Base-by-base conservation (phyloP, 2,797 vertebrate species). In the Perodicticus potto region DNA sequence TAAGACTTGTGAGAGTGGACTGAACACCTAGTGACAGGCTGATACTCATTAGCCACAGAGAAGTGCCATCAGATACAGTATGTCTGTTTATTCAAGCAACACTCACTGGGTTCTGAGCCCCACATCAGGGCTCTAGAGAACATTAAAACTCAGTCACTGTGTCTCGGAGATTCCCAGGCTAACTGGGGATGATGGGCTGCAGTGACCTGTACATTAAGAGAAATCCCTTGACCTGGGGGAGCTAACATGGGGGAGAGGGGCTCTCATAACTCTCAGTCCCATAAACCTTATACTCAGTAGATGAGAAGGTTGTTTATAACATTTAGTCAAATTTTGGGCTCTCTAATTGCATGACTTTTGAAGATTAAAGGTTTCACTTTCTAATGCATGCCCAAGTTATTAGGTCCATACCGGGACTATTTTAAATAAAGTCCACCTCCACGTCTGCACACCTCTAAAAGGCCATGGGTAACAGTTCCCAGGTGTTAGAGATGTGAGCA, bases 381-480 rank as follows among this genome's bases (percentile, higher is more conserved):
- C 55, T 63, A 40, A 76, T 74, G n/a, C 11, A 22, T 20, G 40
- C 23, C 55, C 20, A 83, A 78, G 40, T 89, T 80, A 27, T 67
- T 6, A 40, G 20, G 57, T 76, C 59, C 9, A n/a, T n/a, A 59
- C 27, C 85, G 80, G 53, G 27, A 40, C 40, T 32, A 7, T 72
- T 82, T 93, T n/a, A 93, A 84, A 55, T 29, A 49, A 89, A 69
- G 25, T 45, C 83, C 22, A 27, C 32, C 45, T 53, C 45, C 12
- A 57, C 7, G 20, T 67, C 25, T 0, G 3, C 57, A 34, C 49
- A 40, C 22, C 59, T 72, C 19, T 22, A 59, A 84, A 93, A 87
- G 22, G 29, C 69, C 25, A 11, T 67, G 29, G 59, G 14, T 22
- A 3, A 22, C 72, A 94, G 74, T 86, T 25, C 43, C 76, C 45